phyloP scores from a whole-genome alignment of 2,888 invertebrate species.

The Acleris literana region DNA sequence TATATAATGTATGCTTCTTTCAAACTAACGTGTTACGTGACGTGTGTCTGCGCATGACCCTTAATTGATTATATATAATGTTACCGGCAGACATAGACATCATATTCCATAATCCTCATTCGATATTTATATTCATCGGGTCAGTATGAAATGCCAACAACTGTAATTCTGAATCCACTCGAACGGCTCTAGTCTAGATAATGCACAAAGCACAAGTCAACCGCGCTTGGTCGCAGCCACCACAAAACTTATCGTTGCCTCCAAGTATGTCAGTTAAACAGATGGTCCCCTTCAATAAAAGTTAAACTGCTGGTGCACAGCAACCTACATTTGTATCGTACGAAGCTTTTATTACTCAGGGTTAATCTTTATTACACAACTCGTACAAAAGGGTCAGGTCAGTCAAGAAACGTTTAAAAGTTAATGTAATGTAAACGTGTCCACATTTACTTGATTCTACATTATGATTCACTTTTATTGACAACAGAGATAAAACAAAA shows the following conservation, averaged over 20 bases:
- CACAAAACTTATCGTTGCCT: slow-evolving; percentile 8
- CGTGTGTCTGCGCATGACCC: no score
- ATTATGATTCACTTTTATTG: not conserved
- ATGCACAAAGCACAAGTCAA: no score
- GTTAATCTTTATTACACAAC: slow-evolving; percentile 34
- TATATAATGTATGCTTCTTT: no score
- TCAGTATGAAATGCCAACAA: no score
- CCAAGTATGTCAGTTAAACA: slow-evolving; percentile 15
- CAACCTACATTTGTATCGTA: slow-evolving; percentile 28
- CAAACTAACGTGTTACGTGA: no score
- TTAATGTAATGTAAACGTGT: slow-evolving; percentile 25
- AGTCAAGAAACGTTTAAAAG: slow-evolving; percentile 34
- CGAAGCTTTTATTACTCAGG: slow-evolving; percentile 27
- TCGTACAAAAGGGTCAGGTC: slow-evolving; percentile 30
- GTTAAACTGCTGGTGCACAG: slow-evolving; percentile 18
- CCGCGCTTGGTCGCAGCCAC: not conserved
- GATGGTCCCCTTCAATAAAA: slow-evolving; percentile 20
- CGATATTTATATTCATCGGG: no score
- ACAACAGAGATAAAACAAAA: no score
- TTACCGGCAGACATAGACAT: no score
- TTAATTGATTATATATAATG: no score
- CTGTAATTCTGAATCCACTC: no score
- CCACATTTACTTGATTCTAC: not conserved
- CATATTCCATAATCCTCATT: no score
- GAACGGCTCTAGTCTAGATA: no score